Evolutionary conservation across 2,888 invertebrate genomes (phyloP), one percentile per base, ranked within the genome.

Genomic region (Trichacis sp.): DNA sequence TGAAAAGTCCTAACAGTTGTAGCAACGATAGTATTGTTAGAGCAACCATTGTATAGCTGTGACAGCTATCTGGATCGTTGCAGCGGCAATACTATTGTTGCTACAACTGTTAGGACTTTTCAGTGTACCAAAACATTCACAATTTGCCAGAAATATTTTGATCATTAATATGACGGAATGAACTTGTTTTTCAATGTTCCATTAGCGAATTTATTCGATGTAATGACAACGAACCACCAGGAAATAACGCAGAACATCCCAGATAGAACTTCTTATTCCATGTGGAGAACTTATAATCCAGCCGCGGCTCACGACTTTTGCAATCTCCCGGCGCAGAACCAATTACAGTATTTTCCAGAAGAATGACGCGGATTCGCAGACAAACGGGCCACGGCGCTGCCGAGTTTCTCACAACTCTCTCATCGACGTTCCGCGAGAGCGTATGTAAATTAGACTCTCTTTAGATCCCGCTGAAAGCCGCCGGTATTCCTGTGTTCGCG

Each of bases 301-400:
- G 60, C 52, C 64, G 65, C 71, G 71, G 73, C 73, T 73, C 69
- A 64, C 62, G 68, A 71, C 69, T 72, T 74, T 65, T 68, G 70
- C 68, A 61, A 64, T 70, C 73, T 68, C 56, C 24, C 53, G 56
- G 62, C 59, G 71, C 75, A 72, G 73, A 75, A 79, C 77, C 82
- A 83, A 83, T 83, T 83, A 82, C 78, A 79, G 75, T 79, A 82
- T 80, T 83, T 83, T 83, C 82, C 77, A 71, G 73, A 68, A 79
- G 78, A 82, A 73, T 74, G 77, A 68, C 70, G 71, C 72, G 64
- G 71, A 73, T 76, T 76, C 75, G 71, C 71, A 70, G 67, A 73
- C 58, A 64, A 74, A 60, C 68, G 62, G 51, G 45, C 53, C 69
- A 59, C 67, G 70, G 52, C 70, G 57, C 54, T 62, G 47, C 56